Conservation (phyloP, 1,140 invertebrate species). For the Colletes latitarsis region DNA sequence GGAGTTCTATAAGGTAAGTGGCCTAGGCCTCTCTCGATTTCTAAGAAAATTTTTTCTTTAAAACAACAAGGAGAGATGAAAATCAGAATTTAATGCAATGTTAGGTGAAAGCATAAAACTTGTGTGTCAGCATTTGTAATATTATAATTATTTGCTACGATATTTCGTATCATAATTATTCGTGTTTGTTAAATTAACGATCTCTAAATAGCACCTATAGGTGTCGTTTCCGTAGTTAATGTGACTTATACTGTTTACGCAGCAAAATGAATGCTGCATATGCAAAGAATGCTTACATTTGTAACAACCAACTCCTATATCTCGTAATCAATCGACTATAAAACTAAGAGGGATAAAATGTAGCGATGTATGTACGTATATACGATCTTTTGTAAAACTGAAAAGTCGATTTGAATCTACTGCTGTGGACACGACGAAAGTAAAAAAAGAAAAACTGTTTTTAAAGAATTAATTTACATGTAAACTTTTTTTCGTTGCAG, state of each 20-base stretch:
- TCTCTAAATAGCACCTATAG: not conserved
- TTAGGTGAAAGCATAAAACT: too few species aligned
- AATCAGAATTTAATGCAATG: too few species aligned
- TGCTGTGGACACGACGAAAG: too few species aligned
- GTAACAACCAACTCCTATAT: slow-evolving; percentile 42
- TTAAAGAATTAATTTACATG: too few species aligned
- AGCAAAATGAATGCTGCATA: not conserved
- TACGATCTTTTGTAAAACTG: too few species aligned
- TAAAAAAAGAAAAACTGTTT: too few species aligned
- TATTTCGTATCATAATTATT: not conserved
- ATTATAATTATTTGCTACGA: not conserved
- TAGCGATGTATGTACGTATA: too few species aligned
- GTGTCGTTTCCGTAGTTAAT: not conserved
- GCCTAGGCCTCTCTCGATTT: too few species aligned
- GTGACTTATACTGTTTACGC: not conserved
- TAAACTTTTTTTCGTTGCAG: too few species aligned
- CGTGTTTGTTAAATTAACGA: not conserved
- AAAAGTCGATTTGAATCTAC: too few species aligned
- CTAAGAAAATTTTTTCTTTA: not conserved
- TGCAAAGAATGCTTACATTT: slow-evolving; percentile 36
- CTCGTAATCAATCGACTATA: not conserved
- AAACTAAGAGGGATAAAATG: slow-evolving; percentile 12
- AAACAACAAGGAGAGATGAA: too few species aligned
- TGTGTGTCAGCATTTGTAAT: not conserved
- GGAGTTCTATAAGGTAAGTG: too few species aligned